Evolutionary conservation across 2,888 invertebrate genomes (phyloP).

Genomic region (Euzophera pinguis): DNA sequence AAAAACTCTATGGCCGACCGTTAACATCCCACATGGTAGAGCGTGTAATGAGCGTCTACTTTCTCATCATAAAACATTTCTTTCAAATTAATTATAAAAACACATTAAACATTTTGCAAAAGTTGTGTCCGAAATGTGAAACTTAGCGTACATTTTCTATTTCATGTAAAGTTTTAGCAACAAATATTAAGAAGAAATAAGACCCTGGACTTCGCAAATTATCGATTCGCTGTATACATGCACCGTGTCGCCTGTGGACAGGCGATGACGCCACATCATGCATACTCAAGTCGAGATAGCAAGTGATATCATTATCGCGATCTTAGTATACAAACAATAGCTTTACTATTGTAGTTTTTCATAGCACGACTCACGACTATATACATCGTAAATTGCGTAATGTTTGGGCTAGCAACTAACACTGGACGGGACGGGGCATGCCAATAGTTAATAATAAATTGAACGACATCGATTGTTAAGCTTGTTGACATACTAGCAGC

Average conservation of each 20-base stretch:
- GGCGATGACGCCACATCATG: background rate
- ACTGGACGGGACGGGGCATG: conserved; percentile 1
- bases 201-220: conserved; percentile 3
- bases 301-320: conserved; percentile 8
- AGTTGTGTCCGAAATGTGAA: no score
- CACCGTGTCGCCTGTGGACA: background rate
- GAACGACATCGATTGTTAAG: background rate
- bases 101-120: no score
- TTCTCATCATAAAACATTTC: no score
- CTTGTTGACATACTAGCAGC: no score
- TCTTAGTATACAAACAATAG: conserved; percentile 3
- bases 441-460: conserved; percentile 10
- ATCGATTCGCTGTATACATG: conserved; percentile 1
- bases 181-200: background rate
- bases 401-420: conserved; percentile 7
- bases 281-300: conserved; percentile 1
- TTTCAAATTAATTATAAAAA: no score
- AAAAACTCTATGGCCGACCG: no score
- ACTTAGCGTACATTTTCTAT: background rate
- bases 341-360: conserved; percentile 2
- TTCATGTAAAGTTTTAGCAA: background rate
- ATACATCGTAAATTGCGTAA: conserved; percentile 5
- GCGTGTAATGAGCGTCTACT: no score
- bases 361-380: background rate
- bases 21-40: no score